Base-by-base conservation (phyloP, 37 sponge, comb jelly and placozoan species). In the Beroe ovata region DNA sequence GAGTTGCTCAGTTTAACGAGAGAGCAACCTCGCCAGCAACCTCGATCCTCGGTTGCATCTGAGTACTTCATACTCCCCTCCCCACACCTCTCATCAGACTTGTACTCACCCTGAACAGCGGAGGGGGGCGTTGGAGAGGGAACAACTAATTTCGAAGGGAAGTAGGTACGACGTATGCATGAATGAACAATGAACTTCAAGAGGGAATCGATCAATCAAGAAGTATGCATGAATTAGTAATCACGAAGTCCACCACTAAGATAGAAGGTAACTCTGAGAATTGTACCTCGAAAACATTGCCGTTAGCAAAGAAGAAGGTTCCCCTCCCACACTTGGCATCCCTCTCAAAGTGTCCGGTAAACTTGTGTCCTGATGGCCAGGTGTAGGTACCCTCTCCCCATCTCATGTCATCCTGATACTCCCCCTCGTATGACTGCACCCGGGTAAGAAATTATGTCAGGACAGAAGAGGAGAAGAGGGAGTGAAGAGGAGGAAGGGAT, bases 331-430 rank as follows among this genome's bases (percentile, higher is more conserved):
- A 88, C 88, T 91, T 95, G 64, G 25, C 61, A 39, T 95, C 92
- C 0, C 60, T 64, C 37, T 33, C 59, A 77, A 95, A 95, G n/a
- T 60, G 22, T 0, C 96, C 96, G 36, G 71, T 89, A 84, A 92
- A 94, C 60, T 29, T 25, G 16, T 95, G 93, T 34, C 96, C 96
- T 21, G 63, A 38, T 4, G 94, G 92, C 96, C 96, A 95, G 36
- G 32, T 90, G 89, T 95, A 95, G 0, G 60, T 81, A 6, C 96
- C 96, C 0, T 89, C 19, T 26, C 96, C 96, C 60, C 93, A 90
- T 18, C 92, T 64, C 64, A 81, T 90, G 66, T 95, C 96, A 64
- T 77, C 32, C 58, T 20, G 23, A 40, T 91, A 95, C 29, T 92
- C 93, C 0, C 96, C 96, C 33, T 92, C 92, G 60, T 93, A 95